A percentile compares a stretch with the other conserved stretches of the same genome.
Evolutionary conservation across 2,888 invertebrate genomes (phyloP).

Genomic region (Caradrina kadenii): DNA sequence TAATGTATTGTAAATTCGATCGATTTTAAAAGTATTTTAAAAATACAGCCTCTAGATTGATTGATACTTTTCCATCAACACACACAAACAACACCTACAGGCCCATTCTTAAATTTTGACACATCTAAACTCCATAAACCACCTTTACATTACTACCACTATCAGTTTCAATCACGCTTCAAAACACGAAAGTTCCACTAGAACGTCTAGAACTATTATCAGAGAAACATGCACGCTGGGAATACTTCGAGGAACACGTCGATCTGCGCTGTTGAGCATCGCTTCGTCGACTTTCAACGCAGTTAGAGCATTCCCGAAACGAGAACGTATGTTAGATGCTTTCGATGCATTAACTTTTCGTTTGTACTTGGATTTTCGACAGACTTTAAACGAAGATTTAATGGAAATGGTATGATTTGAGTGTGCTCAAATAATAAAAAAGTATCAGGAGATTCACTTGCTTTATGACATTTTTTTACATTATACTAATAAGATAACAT

Average conservation of each 20-base stretch:
- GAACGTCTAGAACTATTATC: constrained; percentile 18
- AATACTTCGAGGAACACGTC: constrained; percentile 23
- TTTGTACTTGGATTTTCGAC: constrained; percentile 18
- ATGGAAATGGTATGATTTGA: background rate
- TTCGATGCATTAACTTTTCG: constrained; percentile 34
- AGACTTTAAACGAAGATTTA: background rate
- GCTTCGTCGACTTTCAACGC: constrained; percentile 27
- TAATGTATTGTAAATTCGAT: no score
- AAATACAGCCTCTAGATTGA: no score
- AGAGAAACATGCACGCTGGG: constrained; percentile 21
- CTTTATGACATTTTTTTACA: background rate
- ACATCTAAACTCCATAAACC: background rate
- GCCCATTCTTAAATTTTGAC: no score
- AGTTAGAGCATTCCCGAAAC: constrained; percentile 16
- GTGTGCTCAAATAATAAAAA: no score
- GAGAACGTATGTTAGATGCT: constrained; percentile 12
- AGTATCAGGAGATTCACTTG: background rate
- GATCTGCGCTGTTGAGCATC: constrained; percentile 42
- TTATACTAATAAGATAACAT: background rate
- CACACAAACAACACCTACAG: no score
- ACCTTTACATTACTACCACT: background rate
- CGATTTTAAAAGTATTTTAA: no score
- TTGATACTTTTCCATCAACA: no score
- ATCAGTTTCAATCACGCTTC: constrained; percentile 34
- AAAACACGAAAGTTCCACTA: constrained; percentile 13